Conservation (phyloP, 2,113 vertebrate species). For the Cololabis saira region DNA sequence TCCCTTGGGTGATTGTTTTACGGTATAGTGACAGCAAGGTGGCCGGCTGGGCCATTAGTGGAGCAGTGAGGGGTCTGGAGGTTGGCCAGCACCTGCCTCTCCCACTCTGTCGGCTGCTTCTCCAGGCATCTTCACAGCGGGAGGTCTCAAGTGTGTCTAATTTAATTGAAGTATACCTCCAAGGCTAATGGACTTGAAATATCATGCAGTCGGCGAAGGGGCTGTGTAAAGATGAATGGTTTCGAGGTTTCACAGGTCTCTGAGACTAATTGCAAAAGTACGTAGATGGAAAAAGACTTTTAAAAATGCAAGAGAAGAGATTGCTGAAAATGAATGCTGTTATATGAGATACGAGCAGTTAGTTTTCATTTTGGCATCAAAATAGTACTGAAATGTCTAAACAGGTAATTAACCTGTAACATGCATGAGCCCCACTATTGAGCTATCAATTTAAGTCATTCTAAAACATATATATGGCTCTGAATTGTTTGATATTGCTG, state of each 20-base stretch:
- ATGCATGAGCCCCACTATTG: no score
- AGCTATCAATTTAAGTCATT: no score
- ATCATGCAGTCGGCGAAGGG: constrained; percentile 31
- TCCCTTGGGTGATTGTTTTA: constrained; percentile 54
- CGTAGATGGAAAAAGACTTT: neutral
- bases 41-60: constrained; percentile 69
- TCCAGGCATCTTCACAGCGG: constrained; percentile 55
- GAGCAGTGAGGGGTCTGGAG: constrained; percentile 66
- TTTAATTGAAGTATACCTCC: constrained; percentile 65
- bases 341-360: no score
- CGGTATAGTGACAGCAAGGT: constrained; percentile 47
- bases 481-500: no score
- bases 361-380: no score
- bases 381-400: no score
- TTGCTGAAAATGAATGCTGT: neutral
- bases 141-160: constrained; percentile 50
- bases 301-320: neutral
- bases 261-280: neutral
- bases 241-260: constrained; percentile 1
- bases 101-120: constrained; percentile 57
- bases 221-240: constrained; percentile 21
- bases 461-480: no score
- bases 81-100: constrained; percentile 68
- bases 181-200: constrained; percentile 72
- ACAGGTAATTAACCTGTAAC: no score